A percentile compares a stretch with the other conserved stretches of the same genome.
Conservation (phyloP, 1,140 invertebrate species). For the Gryllus bimaculatus region DNA sequence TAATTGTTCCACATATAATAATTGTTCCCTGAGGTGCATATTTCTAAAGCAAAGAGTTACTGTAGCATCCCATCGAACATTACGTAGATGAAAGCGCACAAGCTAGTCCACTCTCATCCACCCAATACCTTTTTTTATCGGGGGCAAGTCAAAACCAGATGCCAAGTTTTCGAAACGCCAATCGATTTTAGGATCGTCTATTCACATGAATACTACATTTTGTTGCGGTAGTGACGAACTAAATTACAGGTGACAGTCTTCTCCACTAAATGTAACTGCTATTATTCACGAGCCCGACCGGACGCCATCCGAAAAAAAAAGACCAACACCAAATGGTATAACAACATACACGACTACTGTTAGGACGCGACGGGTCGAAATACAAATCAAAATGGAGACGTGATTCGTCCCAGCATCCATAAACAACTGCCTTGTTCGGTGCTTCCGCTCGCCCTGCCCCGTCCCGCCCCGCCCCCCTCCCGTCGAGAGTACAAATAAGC, state of each 20-base stretch:
- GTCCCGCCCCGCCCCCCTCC: too few relatives aligned
- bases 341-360: neutral
- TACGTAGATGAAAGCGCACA: too few relatives aligned
- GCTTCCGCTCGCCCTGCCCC: too few relatives aligned
- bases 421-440: neutral
- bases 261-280: neutral
- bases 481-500: too few relatives aligned
- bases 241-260: neutral
- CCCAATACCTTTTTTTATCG: too few relatives aligned
- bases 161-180: neutral
- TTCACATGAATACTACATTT: slow-evolving; percentile 1
- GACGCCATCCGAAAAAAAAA: neutral
- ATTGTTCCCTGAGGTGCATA: too few relatives aligned
- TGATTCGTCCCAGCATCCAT: neutral
- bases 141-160: neutral
- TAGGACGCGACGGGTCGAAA: neutral
- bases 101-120: too few relatives aligned
- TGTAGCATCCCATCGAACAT: too few relatives aligned
- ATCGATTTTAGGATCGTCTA: neutral
- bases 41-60: too few relatives aligned
- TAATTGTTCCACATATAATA: too few relatives aligned
- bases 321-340: neutral
- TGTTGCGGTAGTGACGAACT: neutral
- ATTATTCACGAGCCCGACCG: neutral
- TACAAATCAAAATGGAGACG: neutral